These are phyloP conservation scores for Zaprionus bogoriensis DNA, from an alignment of 2,888 invertebrate species.

Conservation along the genomic window DNA sequence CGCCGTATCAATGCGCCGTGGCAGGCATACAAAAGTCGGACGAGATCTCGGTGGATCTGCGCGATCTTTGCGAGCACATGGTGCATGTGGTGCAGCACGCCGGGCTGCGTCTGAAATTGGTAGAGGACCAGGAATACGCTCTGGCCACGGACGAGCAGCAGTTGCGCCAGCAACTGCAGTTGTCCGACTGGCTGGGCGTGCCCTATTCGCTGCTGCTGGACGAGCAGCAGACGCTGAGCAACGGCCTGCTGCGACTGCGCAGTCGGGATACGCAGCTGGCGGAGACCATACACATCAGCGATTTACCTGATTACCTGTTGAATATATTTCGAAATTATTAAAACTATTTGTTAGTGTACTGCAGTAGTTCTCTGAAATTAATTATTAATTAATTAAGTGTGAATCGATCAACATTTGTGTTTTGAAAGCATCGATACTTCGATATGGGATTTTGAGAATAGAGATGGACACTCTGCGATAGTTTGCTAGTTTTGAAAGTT, in stretches of 20 bases:
- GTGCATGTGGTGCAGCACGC: conserved; percentile 84
- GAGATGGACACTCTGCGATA: too few relatives aligned
- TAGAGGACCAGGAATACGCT: background rate
- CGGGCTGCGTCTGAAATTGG: conserved; percentile 80
- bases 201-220: conserved; percentile 89
- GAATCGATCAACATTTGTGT: too few relatives aligned
- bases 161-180: conserved; percentile 45
- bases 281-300: conserved; percentile 88
- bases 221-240: conserved; percentile 86
- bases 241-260: conserved; percentile 87
- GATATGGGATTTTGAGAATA: too few relatives aligned
- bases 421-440: too few relatives aligned
- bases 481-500: too few relatives aligned
- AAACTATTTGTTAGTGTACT: too few relatives aligned
- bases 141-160: conserved; percentile 60
- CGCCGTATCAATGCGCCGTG: conserved; percentile 90
- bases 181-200: conserved; percentile 84
- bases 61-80: conserved; percentile 85
- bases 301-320: conserved; percentile 86
- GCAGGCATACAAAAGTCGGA: conserved; percentile 83
- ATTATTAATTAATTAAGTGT: too few relatives aligned
- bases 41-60: conserved; percentile 81
- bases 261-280: conserved; percentile 87
- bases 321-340: conserved; percentile 80
- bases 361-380: too few relatives aligned